Conservation (phyloP, 1,140 invertebrate genomes). For the Trichonephila clavata region DNA sequence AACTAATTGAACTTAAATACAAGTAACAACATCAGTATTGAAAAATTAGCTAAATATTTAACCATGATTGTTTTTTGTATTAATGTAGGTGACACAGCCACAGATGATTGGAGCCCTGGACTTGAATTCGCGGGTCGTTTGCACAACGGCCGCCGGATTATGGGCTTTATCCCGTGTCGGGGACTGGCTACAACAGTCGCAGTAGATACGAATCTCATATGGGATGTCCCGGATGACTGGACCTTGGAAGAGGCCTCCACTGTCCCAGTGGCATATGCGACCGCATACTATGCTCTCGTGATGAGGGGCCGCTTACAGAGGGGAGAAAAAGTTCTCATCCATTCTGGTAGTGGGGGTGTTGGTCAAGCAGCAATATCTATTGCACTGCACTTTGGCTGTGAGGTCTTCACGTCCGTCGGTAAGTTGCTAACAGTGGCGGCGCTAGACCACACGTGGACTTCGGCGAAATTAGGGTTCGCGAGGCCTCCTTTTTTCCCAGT, state of each 20-base stretch:
- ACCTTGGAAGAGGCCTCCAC: slow-evolving; percentile 94
- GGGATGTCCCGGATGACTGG: slow-evolving; percentile 94
- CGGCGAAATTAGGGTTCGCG: no score
- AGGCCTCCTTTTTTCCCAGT: no score
- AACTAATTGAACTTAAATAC: no score
- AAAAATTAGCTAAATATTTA: no score
- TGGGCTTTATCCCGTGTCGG: background rate
- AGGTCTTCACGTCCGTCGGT: slow-evolving; percentile 93
- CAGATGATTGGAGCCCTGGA: background rate
- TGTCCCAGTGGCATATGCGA: slow-evolving; percentile 95
- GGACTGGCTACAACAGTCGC: background rate
- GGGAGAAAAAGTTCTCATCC: slow-evolving; percentile 93
- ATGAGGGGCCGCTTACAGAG: slow-evolving; percentile 90
- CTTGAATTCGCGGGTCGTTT: slow-evolving; percentile 1
- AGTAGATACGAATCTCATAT: slow-evolving; percentile 87
- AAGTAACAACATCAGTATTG: no score
- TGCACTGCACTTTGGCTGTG: slow-evolving; percentile 91
- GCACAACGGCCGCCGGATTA: background rate
- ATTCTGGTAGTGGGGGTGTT: slow-evolving; percentile 97
- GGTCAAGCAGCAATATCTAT: slow-evolving; percentile 97
- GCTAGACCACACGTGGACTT: no score
- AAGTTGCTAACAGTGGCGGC: slow-evolving; percentile 80
- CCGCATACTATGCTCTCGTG: slow-evolving; percentile 85
- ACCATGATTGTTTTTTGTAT: no score
- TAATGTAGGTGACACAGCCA: no score